Percentiles rank a stretch among this genome's conserved stretches.
phyloP scores from a whole-genome alignment of 2,113 vertebrate genomes.

The Scalopus aquaticus region DNA sequence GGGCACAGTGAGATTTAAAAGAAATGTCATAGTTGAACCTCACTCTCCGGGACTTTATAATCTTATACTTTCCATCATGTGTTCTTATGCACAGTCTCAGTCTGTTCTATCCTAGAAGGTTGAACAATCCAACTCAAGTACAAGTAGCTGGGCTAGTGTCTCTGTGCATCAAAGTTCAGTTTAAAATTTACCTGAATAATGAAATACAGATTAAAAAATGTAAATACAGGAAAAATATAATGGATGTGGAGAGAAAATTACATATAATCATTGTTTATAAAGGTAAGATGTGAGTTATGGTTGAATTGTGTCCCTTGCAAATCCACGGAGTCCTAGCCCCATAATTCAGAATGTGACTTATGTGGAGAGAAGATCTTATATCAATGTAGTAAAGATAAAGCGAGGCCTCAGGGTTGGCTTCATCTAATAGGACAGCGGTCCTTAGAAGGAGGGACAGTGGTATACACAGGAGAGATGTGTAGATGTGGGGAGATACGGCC shows the following conservation, averaged over 20 bases:
- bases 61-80: not conserved
- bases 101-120: not conserved
- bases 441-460: not conserved
- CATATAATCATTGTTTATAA: not conserved
- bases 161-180: not conserved
- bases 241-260: not conserved
- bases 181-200: not conserved
- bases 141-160: not conserved
- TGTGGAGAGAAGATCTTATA: not conserved
- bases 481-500: not conserved
- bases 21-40: not conserved
- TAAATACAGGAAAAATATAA: not conserved
- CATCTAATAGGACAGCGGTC: not conserved
- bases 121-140: not conserved
- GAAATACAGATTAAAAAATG: not conserved
- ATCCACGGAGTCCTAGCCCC: not conserved
- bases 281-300: not conserved
- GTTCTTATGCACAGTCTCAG: not conserved
- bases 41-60: not conserved
- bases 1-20: not conserved
- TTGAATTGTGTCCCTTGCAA: not conserved
- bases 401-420: not conserved
- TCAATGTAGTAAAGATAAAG: not conserved
- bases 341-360: not conserved
- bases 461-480: not conserved